Evolutionary conservation across 2,113 vertebrate species (phyloP), one percentile per base, ranked within the genome.

Genomic region (Trematomus loennbergii): DNA sequence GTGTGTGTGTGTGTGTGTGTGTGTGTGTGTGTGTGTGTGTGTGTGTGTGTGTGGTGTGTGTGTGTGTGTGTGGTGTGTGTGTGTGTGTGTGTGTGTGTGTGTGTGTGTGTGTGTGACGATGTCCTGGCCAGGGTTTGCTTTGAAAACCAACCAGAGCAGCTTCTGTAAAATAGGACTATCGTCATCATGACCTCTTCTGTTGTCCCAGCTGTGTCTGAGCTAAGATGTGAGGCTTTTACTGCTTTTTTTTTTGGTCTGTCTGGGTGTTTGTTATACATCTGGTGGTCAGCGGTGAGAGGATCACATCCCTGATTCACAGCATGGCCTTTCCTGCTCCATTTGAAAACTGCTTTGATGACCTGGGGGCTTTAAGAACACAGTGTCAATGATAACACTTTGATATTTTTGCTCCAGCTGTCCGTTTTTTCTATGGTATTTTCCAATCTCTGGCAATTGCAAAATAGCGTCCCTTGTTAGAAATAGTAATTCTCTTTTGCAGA

Each of bases 271-370:
- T 89, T 80, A 77, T 89, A 87, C 85, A 91, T 92, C 88, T 90
- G 93, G 73, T 88, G 93, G 89, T 86, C 84, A 86, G 81, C 64
- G 72, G 75, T 84, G 83, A 91, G 89, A 91, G 78, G 84, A 92
- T 59, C 62, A 75, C 86, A 88, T 91, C 87, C 83, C 82, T 63
- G 81, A 92, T 89, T 90, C 91, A 78, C 89, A 93, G 90, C 88
- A 70, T 84, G 91, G 81, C 82, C 88, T 94, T 93, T 95, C 93
- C 92, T 92, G 89, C 88, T 88, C 85, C 83, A 74, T 93, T 91
- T 93, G 83, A 88, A 88, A 89, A 85, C 66, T 70, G 79, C 90
- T 95, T 92, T 94, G 90, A 94, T 91, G 89, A 89, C 83, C 73
- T 55, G 62, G 61, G 64, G 88, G 75, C 82, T 83, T 79, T 82